These are phyloP conservation scores for Calyptomena viridis DNA, from an alignment of 2,113 vertebrate genomes.

Conservation along the genomic window DNA sequence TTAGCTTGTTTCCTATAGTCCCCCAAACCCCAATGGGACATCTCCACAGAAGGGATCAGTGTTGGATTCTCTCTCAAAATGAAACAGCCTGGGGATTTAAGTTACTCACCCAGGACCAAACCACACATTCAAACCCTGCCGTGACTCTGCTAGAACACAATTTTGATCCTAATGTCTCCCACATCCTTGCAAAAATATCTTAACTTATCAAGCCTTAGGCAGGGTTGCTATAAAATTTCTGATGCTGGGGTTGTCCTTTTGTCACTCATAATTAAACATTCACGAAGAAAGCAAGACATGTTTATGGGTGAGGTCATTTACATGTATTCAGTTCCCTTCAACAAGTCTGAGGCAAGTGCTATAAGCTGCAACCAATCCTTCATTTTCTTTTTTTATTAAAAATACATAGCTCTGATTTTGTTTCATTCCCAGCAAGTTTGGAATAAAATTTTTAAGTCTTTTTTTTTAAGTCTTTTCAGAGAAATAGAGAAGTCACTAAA, in stretches of 20 bases:
- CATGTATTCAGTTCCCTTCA: not conserved
- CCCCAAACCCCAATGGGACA: not conserved
- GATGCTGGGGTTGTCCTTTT: not conserved
- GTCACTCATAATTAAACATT: not conserved
- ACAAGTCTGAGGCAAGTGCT: not conserved
- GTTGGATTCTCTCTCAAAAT: not conserved
- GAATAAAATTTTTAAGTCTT: not conserved
- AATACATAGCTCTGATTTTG: not conserved
- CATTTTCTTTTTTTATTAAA: not conserved
- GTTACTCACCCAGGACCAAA: not conserved
- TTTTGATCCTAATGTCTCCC: not conserved
- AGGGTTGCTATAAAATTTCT: not conserved
- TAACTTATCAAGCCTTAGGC: not conserved
- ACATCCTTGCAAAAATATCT: not conserved
- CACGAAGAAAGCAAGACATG: not conserved
- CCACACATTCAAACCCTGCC: not conserved
- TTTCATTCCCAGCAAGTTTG: not conserved
- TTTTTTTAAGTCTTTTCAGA: not conserved
- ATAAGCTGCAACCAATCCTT: not conserved
- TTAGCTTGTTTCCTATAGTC: not conserved
- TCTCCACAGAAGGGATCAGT: not conserved
- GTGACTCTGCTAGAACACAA: not conserved
- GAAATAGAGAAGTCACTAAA: not conserved
- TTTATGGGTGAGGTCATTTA: not conserved
- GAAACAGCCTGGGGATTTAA: not conserved